These are phyloP conservation scores for Macropodus opercularis DNA, from an alignment of 2,797 vertebrate species.

Conservation along the genomic window DNA sequence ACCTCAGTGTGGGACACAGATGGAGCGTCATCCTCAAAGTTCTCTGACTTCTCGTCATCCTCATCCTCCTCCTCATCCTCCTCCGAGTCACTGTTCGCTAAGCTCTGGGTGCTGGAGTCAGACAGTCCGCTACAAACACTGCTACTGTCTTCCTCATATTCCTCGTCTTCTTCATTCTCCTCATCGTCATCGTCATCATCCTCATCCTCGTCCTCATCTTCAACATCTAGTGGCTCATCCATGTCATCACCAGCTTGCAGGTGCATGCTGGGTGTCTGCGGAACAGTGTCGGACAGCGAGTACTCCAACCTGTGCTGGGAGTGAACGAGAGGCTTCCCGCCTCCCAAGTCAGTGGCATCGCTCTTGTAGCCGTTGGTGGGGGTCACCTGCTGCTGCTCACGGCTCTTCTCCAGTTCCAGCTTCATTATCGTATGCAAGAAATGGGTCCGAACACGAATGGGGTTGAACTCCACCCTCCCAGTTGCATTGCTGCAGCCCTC, in stretches of 20 bases:
- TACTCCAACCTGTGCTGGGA: slow-evolving; percentile 89
- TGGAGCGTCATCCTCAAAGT: slow-evolving; percentile 81
- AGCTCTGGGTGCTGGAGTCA: slow-evolving; percentile 96
- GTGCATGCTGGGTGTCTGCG: slow-evolving; percentile 87
- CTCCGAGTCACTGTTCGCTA: slow-evolving; percentile 94
- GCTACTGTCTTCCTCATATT: slow-evolving; percentile 91
- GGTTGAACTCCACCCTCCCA: slow-evolving; percentile 98
- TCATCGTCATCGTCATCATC: slow-evolving; percentile 87
- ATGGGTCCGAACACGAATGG: slow-evolving; percentile 97
- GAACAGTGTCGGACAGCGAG: slow-evolving; percentile 85
- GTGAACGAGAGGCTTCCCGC: slow-evolving; percentile 83
- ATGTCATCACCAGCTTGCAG: slow-evolving; percentile 88
- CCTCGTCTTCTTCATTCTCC: slow-evolving; percentile 78
- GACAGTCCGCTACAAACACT: slow-evolving; percentile 95
- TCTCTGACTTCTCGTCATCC: slow-evolving; percentile 87
- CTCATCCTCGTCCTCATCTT: slow-evolving; percentile 88
- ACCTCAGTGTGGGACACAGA: slow-evolving; percentile 78
- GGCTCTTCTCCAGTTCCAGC: slow-evolving; percentile 96
- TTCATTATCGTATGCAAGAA: slow-evolving; percentile 99
- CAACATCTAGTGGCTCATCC: slow-evolving; percentile 88
- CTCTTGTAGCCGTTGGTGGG: slow-evolving; percentile 85
- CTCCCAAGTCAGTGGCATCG: slow-evolving; percentile 79
- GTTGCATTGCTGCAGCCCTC: slow-evolving; percentile 98
- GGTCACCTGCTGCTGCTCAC: slow-evolving; percentile 87
- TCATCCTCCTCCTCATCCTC: slow-evolving; percentile 88